phyloP scores from a whole-genome alignment of 2,888 invertebrate genomes.

The Galerucella pusilla region DNA sequence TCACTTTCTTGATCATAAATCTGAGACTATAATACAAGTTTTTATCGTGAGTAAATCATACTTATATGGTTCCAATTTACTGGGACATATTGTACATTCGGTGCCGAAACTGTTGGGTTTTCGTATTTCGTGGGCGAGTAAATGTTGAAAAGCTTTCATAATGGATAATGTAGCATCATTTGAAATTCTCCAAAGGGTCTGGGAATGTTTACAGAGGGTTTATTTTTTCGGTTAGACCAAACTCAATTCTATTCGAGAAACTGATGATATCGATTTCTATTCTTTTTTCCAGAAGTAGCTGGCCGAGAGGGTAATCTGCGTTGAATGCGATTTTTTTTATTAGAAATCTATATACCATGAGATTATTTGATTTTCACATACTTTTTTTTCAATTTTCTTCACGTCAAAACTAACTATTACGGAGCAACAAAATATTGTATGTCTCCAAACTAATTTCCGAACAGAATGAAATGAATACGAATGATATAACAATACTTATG shows the following conservation, averaged over 20 bases:
- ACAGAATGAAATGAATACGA: no score
- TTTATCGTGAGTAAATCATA: no score
- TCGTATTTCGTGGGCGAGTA: not conserved
- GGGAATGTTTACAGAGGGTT: slow-evolving; percentile 33
- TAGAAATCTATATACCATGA: not conserved
- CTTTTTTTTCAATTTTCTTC: no score
- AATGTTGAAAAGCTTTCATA: slow-evolving; percentile 23
- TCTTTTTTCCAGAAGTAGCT: slow-evolving; percentile 14
- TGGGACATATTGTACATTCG: not conserved
- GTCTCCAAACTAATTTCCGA: no score
- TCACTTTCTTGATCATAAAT: no score
- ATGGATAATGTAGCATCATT: slow-evolving; percentile 35
- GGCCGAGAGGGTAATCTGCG: not conserved
- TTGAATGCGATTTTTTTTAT: not conserved
- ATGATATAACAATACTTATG: no score
- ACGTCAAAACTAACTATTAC: no score
- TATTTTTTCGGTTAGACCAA: slow-evolving; percentile 31
- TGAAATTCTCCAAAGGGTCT: slow-evolving; percentile 32
- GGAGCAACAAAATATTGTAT: no score
- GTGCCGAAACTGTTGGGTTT: not conserved
- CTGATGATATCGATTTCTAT: slow-evolving; percentile 28
- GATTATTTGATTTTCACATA: no score
- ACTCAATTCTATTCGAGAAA: slow-evolving; percentile 26
- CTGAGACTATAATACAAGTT: no score
- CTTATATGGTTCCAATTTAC: no score